phyloP scores from a whole-genome alignment of 2,113 vertebrate species.

The Oreocharis arfaki region DNA sequence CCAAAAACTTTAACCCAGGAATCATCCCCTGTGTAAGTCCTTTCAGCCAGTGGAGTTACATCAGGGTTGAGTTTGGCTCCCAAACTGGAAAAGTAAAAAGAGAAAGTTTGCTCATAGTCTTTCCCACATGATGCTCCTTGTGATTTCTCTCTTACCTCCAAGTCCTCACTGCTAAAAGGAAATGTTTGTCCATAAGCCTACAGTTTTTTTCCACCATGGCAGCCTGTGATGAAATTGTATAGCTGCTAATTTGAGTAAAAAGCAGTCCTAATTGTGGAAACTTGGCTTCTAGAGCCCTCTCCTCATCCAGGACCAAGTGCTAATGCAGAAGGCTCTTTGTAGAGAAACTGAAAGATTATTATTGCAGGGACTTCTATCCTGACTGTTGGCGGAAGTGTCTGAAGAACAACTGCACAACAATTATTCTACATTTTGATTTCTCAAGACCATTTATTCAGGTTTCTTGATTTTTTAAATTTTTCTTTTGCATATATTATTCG shows the following conservation, averaged over 20 bases:
- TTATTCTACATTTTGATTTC: neutral
- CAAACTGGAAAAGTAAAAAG: slow-evolving; percentile 59
- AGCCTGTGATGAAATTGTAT: slow-evolving; percentile 60
- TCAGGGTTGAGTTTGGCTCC: slow-evolving; percentile 49
- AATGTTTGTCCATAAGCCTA: slow-evolving; percentile 54
- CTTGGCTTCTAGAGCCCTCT: neutral
- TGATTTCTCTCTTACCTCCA: slow-evolving; percentile 62
- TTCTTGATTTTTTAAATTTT: neutral
- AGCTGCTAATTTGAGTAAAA: slow-evolving; percentile 59
- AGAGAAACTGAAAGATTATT: neutral
- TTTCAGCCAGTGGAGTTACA: slow-evolving; percentile 37
- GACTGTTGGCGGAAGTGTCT: neutral
- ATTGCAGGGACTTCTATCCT: neutral
- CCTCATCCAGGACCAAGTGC: slow-evolving; percentile 25
- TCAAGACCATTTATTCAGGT: neutral
- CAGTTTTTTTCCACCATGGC: slow-evolving; percentile 64
- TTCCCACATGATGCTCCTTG: slow-evolving; percentile 64
- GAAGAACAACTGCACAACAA: neutral
- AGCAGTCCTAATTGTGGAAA: slow-evolving; percentile 23
- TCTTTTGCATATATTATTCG: neutral
- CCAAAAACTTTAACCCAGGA: slow-evolving; percentile 17
- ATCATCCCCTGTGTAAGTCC: neutral
- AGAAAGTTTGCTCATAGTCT: slow-evolving; percentile 57
- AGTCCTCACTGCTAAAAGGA: slow-evolving; percentile 51
- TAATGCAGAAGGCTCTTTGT: slow-evolving; percentile 23